Conservation (phyloP, 2,113 vertebrate genomes). For the Carettochelys insculpta region DNA sequence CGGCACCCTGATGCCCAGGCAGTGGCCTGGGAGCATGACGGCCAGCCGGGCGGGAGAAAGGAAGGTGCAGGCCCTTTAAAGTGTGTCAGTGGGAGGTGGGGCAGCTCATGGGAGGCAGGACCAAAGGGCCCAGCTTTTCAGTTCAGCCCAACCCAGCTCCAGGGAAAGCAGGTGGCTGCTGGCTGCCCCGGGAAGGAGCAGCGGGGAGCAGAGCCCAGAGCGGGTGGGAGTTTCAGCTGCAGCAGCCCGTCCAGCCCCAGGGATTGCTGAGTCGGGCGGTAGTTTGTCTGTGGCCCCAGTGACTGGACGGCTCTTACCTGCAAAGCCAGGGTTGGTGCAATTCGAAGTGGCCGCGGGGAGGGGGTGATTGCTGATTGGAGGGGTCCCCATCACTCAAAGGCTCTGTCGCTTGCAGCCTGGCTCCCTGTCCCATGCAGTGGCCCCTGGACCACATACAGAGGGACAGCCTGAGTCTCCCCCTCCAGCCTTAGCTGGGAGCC, state of each 20-base stretch:
- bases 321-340: neutral
- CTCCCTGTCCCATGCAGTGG: no score
- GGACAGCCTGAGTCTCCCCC: no score
- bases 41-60: neutral
- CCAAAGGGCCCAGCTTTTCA: constrained; percentile 17
- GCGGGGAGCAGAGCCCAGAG: neutral
- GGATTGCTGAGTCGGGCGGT: neutral
- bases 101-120: constrained; percentile 48
- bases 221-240: neutral
- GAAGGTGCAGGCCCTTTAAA: constrained; percentile 37
- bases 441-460: no score
- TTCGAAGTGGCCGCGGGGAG: neutral
- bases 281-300: neutral
- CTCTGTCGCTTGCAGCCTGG: neutral
- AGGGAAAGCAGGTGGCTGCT: neutral
- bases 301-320: no score
- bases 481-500: no score
- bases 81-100: constrained; percentile 54
- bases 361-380: neutral
- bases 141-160: neutral
- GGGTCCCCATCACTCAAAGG: neutral
- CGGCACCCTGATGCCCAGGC: neutral
- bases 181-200: neutral
- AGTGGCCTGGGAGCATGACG: neutral
- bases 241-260: neutral